Evolutionary conservation across 2,888 invertebrate species (phyloP).

Genomic region (Drosophila diplacantha): DNA sequence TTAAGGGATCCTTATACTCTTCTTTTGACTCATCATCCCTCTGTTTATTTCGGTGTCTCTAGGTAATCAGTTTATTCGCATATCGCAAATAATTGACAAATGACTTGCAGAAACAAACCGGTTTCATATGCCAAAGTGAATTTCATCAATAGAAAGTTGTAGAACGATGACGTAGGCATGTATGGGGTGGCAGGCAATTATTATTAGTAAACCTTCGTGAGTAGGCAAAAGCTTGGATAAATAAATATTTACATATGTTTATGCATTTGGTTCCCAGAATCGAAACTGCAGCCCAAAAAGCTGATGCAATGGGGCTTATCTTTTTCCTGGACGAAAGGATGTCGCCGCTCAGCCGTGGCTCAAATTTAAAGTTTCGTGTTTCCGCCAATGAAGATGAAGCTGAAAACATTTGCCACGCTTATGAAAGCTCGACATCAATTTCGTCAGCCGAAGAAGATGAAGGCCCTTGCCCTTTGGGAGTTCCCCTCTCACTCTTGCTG

Average conservation of each 20-base stretch:
- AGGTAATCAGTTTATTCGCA: conserved; percentile 14
- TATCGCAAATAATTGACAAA: conserved; percentile 27
- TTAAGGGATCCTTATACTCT: too few relatives aligned
- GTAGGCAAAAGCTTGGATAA: conserved; percentile 5
- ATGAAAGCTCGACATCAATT: conserved; percentile 45
- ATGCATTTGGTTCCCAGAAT: conserved; percentile 1
- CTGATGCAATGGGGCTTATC: conserved; percentile 39
- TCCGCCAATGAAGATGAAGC: conserved; percentile 3
- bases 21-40: neutral
- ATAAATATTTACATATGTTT: conserved; percentile 3
- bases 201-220: conserved; percentile 3
- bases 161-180: conserved; percentile 45
- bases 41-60: neutral
- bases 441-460: conserved; percentile 45
- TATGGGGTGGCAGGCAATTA: conserved; percentile 4
- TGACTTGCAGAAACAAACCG: conserved; percentile 23
- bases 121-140: conserved; percentile 8
- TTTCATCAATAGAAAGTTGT: conserved; percentile 43
- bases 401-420: conserved; percentile 22
- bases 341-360: conserved; percentile 2
- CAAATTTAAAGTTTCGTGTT: conserved; percentile 47
- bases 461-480: conserved; percentile 31
- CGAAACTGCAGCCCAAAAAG: neutral
- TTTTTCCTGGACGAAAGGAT: conserved; percentile 16
- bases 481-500: neutral